Base-by-base conservation (phyloP, 2,888 invertebrate genomes). In the Artemia sp. region DNA sequence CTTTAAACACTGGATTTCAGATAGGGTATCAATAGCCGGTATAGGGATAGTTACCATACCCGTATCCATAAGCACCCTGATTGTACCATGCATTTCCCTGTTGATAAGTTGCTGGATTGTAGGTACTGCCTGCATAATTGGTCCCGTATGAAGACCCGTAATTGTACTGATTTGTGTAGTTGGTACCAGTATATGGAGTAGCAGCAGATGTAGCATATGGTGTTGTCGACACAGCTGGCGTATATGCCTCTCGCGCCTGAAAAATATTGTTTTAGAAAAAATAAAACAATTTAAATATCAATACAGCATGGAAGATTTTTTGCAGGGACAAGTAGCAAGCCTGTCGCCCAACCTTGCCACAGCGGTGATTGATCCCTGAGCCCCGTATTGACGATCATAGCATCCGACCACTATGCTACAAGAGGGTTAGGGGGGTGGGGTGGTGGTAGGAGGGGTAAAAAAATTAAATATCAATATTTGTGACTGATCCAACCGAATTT, bases 141-240 rank as follows among this genome's bases (percentile, higher is more conserved):
- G 64, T 10, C n/a, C 64, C 64, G 11, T 58, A 58, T 19, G 14
- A 19, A 11, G 64, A n/a, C n/a, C 64, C 64, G 11, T 58, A 58
- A 58, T 58, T 58, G 64, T 58, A 58, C 64, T 58, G 64, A 58
- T n/a, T 24, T 58, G 64, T n/a, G 64, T 58, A 58, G n/a, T 8
- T 19, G 64, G 14, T 11, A 9, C 64, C 11, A 58, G n/a, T 19
- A 9, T 8, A n/a, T 58, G 64, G 64, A 24, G 64, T 10, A n/a
- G n/a, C 14, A 9, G 64, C 12, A 8, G 64, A 58, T 8, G 64
- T n/a, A 24, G n/a, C 8, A 24, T 24, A 19, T 19, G 14, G 9
- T 24, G 64, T 58, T 19, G 64, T 19, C 64, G n/a, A 11, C 64
- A 24, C 9, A n/a, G 64, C n/a, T n/a, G n/a, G 64, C 14, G 14